Conservation (phyloP, 2,113 vertebrate species). For the Parotia lawesii region DNA sequence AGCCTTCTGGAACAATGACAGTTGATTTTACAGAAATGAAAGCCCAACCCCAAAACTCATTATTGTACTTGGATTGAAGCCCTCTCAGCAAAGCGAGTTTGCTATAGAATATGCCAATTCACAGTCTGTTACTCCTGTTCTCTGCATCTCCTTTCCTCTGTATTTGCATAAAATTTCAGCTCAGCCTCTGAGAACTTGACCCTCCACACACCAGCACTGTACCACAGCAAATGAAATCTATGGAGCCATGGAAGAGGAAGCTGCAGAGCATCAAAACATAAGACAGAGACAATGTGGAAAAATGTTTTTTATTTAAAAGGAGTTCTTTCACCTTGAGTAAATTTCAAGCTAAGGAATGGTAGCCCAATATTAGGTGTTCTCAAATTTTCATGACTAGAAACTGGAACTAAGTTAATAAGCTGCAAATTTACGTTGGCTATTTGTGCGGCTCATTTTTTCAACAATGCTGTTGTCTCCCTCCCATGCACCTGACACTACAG, state of each 20-base stretch:
- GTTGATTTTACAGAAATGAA: not conserved
- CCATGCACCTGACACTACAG: no score
- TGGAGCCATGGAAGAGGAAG: not conserved
- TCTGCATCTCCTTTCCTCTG: not conserved
- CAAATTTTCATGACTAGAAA: not conserved
- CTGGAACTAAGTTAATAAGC: not conserved
- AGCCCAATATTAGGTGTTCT: not conserved
- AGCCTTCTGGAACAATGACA: not conserved
- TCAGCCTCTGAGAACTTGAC: not conserved
- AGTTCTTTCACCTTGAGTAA: not conserved
- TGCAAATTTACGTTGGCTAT: not conserved
- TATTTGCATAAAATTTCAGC: not conserved
- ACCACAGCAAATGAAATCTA: not conserved
- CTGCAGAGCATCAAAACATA: rapidly evolving
- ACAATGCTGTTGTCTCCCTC: not conserved
- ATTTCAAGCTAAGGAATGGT: not conserved
- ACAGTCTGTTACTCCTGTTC: not conserved
- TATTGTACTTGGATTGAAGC: not conserved
- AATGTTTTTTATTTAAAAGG: not conserved
- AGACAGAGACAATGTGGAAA: not conserved
- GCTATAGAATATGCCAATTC: not conserved
- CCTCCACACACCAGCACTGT: not conserved
- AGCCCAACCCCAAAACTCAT: not conserved
- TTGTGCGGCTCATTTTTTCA: not conserved
- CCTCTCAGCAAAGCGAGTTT: not conserved